A percentile compares a stretch with the other conserved stretches of the same genome.
Evolutionary conservation across 2,797 vertebrate species (phyloP).

Genomic region (Hyperoplus lanceolatus): DNA sequence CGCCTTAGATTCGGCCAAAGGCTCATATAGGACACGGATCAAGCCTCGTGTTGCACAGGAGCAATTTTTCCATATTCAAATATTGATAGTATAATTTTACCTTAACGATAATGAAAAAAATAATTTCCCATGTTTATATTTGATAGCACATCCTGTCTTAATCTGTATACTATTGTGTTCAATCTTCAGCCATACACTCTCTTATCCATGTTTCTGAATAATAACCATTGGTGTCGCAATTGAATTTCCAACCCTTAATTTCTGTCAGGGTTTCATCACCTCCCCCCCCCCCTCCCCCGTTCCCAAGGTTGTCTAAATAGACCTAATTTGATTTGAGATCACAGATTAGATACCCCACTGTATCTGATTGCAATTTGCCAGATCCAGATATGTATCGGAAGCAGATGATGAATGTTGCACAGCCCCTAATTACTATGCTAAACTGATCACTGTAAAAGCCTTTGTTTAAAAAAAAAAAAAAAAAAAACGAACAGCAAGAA

Average conservation of each 20-base stretch:
- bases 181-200: slow-evolving; percentile 24
- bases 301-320: slow-evolving; percentile 84
- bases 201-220: slow-evolving; percentile 63
- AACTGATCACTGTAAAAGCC: slow-evolving; percentile 70
- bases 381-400: slow-evolving; percentile 81
- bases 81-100: slow-evolving; percentile 38
- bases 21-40: slow-evolving; percentile 63
- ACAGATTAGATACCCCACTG: slow-evolving; percentile 82
- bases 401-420: slow-evolving; percentile 78
- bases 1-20: slow-evolving; percentile 68
- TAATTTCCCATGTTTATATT: neutral
- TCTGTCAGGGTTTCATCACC: slow-evolving; percentile 78
- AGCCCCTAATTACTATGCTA: slow-evolving; percentile 75
- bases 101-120: neutral
- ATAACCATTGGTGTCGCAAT: slow-evolving; percentile 72
- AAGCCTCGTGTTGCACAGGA: slow-evolving; percentile 27
- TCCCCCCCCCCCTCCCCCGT: slow-evolving; percentile 18
- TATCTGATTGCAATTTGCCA: slow-evolving; percentile 87
- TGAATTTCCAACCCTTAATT: slow-evolving; percentile 77
- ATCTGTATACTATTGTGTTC: slow-evolving; percentile 22
- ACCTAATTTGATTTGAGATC: slow-evolving; percentile 86
- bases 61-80: slow-evolving; percentile 50
- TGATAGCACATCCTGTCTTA: neutral
- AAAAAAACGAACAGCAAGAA: slow-evolving; percentile 14
- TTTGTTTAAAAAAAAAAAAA: slow-evolving; percentile 15